Conservation (phyloP, 92 coral and sea anemone genomes). For the Parazoanthus swiftii region DNA sequence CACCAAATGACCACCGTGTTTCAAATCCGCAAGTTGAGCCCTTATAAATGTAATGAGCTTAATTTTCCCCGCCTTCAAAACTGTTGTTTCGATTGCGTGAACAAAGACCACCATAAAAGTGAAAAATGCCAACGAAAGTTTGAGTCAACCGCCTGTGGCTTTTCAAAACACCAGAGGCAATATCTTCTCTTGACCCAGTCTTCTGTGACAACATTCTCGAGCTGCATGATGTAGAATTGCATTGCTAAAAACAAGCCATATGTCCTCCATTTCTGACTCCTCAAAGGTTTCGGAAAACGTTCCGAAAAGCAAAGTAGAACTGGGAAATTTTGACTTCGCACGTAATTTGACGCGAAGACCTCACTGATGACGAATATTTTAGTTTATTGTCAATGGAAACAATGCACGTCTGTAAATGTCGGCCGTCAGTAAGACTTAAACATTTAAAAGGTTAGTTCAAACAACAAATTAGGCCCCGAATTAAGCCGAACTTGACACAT, state of each 20-base stretch:
- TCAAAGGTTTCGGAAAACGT: too few relatives aligned
- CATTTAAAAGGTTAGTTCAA: neutral
- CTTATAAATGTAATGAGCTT: neutral
- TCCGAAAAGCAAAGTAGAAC: too few relatives aligned
- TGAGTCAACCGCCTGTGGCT: neutral
- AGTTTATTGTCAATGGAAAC: too few relatives aligned
- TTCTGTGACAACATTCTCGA: neutral
- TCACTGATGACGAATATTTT: neutral
- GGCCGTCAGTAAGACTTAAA: too few relatives aligned
- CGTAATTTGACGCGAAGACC: neutral
- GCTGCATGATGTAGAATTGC: neutral
- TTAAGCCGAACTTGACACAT: neutral
- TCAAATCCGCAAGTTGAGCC: neutral
- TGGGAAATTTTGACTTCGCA: too few relatives aligned
- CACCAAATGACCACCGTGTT: neutral
- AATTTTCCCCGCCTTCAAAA: neutral
- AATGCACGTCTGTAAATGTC: neutral
- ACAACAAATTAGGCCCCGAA: neutral
- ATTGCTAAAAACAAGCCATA: too few relatives aligned
- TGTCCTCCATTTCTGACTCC: too few relatives aligned
- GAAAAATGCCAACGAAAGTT: neutral
- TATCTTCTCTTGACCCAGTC: neutral
- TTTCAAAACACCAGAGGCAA: neutral
- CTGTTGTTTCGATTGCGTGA: neutral
- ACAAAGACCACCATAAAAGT: neutral